These are phyloP conservation scores for Nesometra sesokonis DNA, from an alignment of 35 echinoderm and acorn worm species.

Conservation along the genomic window DNA sequence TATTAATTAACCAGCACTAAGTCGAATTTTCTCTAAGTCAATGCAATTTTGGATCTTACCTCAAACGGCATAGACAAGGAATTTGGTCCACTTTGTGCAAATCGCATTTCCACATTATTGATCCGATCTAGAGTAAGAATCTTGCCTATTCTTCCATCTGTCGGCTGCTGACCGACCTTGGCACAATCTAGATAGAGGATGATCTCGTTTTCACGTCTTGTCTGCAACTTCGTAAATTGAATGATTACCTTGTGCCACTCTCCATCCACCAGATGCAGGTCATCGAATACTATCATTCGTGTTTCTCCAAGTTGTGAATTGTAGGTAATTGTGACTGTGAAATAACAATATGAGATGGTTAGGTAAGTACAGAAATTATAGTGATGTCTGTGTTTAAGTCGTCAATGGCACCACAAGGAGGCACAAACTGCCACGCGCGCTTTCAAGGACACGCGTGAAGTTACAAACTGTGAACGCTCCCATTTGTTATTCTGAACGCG, in stretches of 20 bases:
- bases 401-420: too few species aligned
- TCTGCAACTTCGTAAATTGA: conserved; percentile 12
- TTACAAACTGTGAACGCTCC: too few species aligned
- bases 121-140: conserved; percentile 15
- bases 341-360: neutral
- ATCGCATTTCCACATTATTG: conserved; percentile 12
- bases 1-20: too few species aligned
- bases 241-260: conserved; percentile 37
- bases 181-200: conserved; percentile 30
- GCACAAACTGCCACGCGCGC: too few species aligned
- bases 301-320: neutral
- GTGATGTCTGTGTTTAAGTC: too few species aligned
- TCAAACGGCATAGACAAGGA: conserved; percentile 19
- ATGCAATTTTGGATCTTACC: neutral
- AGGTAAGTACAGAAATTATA: too few species aligned
- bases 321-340: neutral
- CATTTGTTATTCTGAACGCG: too few species aligned
- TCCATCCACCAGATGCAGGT: conserved; percentile 24
- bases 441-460: too few species aligned
- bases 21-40: too few species aligned
- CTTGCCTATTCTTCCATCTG: conserved; percentile 1
- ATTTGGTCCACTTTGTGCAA: conserved; percentile 24
- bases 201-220: neutral
- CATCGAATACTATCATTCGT: neutral
- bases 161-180: neutral